Conservation (phyloP, 2,113 vertebrate species). For the Antechinus flavipes region DNA sequence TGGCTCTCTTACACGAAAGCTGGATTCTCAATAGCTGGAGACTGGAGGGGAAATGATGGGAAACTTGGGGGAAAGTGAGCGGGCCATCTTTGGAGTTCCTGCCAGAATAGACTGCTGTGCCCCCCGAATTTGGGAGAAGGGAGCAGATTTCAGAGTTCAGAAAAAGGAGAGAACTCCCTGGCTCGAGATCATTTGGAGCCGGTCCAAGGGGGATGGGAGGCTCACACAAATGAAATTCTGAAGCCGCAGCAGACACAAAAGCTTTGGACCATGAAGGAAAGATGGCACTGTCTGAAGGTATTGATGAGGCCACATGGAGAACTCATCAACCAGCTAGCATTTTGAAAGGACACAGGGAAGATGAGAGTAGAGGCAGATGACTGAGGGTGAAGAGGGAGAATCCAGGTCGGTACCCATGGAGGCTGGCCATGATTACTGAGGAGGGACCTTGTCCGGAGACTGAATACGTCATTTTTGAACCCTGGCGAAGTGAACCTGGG, state of each 20-base stretch:
- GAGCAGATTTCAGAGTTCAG: background rate
- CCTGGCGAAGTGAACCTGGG: background rate
- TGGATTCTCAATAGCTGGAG: background rate
- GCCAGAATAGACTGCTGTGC: background rate
- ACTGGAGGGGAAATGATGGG: background rate
- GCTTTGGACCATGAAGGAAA: background rate
- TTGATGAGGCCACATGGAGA: background rate
- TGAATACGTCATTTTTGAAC: background rate
- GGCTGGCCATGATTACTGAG: background rate
- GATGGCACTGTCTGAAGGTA: background rate
- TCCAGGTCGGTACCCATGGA: background rate
- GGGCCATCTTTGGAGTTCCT: background rate
- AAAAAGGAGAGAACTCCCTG: background rate
- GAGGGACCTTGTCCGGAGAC: background rate
- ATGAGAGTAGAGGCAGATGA: background rate
- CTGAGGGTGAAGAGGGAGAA: background rate
- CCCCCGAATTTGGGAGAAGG: background rate
- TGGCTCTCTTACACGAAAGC: background rate
- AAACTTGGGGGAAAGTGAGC: background rate
- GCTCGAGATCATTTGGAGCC: background rate
- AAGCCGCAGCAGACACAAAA: background rate
- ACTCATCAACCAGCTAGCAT: background rate
- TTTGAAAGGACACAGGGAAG: background rate
- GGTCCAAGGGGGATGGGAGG: background rate
- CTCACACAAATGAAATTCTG: background rate